Conservation (phyloP, 1,140 invertebrate species). For the Bombyx mandarina region DNA sequence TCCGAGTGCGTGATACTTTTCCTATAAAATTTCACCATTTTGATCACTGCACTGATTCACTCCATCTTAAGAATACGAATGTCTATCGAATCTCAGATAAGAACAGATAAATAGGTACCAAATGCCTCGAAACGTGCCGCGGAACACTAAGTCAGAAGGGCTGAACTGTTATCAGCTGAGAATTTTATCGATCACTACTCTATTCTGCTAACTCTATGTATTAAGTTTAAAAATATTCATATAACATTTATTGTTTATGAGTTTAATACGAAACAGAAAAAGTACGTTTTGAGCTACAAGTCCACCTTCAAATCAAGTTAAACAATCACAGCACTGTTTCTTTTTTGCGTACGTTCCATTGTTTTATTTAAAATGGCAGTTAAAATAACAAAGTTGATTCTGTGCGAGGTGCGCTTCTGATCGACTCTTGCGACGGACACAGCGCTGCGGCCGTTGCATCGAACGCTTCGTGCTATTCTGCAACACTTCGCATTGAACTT, state of each 20-base stretch:
- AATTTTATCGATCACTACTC: conserved; percentile 1
- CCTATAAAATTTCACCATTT: conserved; percentile 57
- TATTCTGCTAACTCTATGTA: no score
- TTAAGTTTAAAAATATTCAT: no score
- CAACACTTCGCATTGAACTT: conserved; percentile 16
- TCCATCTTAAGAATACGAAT: not conserved
- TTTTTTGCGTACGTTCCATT: no score
- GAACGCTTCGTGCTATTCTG: conserved; percentile 1
- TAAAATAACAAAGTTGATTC: no score
- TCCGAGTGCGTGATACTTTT: conserved; percentile 38
- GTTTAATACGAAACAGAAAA: no score
- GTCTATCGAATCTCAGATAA: conserved; percentile 1
- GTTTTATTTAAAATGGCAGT: no score
- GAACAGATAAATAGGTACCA: not conserved
- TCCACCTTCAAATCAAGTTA: no score
- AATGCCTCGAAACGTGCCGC: conserved; percentile 1
- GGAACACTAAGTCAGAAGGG: conserved; percentile 1
- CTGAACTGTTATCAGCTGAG: not conserved
- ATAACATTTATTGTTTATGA: no score
- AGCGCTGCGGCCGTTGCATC: not conserved
- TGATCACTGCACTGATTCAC: conserved; percentile 13
- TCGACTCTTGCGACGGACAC: not conserved
- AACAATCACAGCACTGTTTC: no score
- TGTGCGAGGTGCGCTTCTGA: no score
- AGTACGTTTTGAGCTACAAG: no score